These are phyloP conservation scores for Leptothorax acervorum DNA, from an alignment of 2,888 invertebrate species.

Conservation along the genomic window DNA sequence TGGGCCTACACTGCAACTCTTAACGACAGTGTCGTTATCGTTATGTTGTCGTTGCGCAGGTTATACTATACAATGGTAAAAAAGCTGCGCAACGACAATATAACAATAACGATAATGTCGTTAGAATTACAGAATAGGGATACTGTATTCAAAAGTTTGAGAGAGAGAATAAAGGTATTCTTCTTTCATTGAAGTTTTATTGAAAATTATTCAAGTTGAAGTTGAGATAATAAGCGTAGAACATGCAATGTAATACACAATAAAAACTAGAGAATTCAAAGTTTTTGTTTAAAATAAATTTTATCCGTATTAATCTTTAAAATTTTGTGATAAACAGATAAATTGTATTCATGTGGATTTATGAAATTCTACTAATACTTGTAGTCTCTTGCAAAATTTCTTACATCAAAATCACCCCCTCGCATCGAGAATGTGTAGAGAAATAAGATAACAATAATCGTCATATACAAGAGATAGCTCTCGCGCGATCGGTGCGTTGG, in stretches of 20 bases:
- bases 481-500: conserved; percentile 24
- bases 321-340: neutral
- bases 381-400: neutral
- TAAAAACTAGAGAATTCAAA: neutral
- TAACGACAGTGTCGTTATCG: too few species aligned
- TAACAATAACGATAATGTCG: too few species aligned
- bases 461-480: neutral
- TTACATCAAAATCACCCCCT: neutral
- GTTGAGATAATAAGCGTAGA: neutral
- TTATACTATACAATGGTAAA: too few species aligned
- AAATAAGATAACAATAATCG: neutral
- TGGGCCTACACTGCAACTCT: too few species aligned
- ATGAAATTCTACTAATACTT: too few species aligned
- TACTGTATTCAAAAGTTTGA: neutral
- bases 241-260: neutral
- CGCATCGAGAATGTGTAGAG: neutral
- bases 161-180: neutral
- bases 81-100: too few species aligned
- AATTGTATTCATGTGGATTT: neutral
- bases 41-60: too few species aligned
- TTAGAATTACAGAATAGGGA: too few species aligned
- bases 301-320: neutral
- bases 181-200: conserved; percentile 1
- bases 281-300: neutral
- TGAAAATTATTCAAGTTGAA: neutral